phyloP scores from a whole-genome alignment of 2,113 vertebrate species.

The Lepus timidus region DNA sequence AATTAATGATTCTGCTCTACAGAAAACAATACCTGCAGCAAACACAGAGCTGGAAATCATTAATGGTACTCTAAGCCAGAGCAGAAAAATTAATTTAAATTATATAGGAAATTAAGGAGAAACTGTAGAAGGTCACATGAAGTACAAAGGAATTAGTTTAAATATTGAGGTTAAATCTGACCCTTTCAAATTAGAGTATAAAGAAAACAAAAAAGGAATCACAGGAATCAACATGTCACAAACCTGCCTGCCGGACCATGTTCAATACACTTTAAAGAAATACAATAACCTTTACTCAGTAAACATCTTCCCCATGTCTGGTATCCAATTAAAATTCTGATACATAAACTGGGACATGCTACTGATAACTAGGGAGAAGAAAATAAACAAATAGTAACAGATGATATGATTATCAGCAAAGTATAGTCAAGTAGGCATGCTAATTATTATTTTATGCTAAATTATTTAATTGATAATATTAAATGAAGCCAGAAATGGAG shows the following conservation, averaged over 20 bases:
- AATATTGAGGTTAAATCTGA: not conserved
- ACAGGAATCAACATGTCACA: not conserved
- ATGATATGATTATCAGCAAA: not conserved
- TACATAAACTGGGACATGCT: not conserved
- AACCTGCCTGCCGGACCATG: not conserved
- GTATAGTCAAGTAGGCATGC: not conserved
- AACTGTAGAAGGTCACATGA: not conserved
- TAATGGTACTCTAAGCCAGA: not conserved
- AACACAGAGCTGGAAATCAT: not conserved
- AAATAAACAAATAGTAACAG: not conserved
- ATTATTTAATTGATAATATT: not conserved
- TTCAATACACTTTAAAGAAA: not conserved
- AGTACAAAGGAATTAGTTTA: not conserved
- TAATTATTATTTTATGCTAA: not conserved
- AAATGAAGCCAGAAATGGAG: not conserved
- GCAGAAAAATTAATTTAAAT: not conserved
- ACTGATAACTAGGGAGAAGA: not conserved
- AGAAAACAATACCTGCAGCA: constrained; percentile 35
- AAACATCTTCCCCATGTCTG: not conserved
- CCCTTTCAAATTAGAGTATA: not conserved
- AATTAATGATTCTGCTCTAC: not conserved
- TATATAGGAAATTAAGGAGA: not conserved
- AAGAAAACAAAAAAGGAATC: not conserved
- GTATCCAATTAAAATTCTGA: not conserved
- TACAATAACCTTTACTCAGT: not conserved